A percentile compares a stretch with the other conserved stretches of the same genome.
phyloP scores from a whole-genome alignment of 2,888 invertebrate species.

The Tineola bisselliella region DNA sequence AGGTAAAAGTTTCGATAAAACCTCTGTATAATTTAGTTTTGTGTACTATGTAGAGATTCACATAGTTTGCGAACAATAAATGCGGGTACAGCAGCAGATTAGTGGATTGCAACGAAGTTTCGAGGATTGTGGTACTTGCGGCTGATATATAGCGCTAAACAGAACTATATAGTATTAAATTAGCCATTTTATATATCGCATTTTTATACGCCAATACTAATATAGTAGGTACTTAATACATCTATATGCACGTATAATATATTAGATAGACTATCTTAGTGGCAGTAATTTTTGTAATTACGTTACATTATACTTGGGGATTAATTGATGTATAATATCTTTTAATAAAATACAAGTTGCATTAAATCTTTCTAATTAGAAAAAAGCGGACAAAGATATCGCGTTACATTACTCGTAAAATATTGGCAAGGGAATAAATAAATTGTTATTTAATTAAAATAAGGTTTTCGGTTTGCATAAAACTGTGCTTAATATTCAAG shows the following conservation, averaged over 20 bases:
- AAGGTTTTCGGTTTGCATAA: slow-evolving; percentile 5
- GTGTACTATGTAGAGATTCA: neutral
- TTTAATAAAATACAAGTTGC: too few relatives aligned
- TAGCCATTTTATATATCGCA: too few relatives aligned
- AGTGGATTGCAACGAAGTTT: slow-evolving; percentile 12
- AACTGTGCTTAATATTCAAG: slow-evolving; percentile 9
- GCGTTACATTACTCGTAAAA: neutral
- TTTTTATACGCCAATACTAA: too few relatives aligned
- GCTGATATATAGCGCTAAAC: neutral
- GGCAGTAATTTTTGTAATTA: too few relatives aligned
- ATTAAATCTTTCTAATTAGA: neutral
- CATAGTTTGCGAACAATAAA: neutral
- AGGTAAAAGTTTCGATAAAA: neutral
- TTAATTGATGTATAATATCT: too few relatives aligned
- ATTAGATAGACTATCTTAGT: too few relatives aligned
- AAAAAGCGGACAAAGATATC: neutral
- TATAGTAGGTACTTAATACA: too few relatives aligned
- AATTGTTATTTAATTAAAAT: slow-evolving; percentile 7
- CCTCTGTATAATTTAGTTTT: neutral
- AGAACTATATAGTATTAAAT: too few relatives aligned
- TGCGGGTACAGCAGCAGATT: slow-evolving; percentile 9
- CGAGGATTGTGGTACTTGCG: neutral
- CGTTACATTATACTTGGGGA: too few relatives aligned
- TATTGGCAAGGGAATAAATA: slow-evolving; percentile 1
- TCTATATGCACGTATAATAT: too few relatives aligned